A percentile compares a stretch with the other conserved stretches of the same genome.
Conservation (phyloP, 2,888 invertebrate species). For the Sinopyrophorus schimmeli region DNA sequence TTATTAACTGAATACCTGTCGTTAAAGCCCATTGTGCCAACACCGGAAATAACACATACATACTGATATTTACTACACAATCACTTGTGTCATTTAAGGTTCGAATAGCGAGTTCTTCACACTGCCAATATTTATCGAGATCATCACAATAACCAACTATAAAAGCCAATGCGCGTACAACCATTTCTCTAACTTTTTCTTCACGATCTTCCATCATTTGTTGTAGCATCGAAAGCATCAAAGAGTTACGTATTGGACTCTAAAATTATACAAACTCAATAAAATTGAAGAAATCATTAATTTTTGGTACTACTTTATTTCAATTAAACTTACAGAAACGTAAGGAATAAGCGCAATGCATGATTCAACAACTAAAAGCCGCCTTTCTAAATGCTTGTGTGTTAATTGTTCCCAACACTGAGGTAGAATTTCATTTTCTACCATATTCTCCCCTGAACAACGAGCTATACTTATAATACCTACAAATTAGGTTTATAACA, state of each 20-base stretch:
- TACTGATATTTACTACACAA: slow-evolving; percentile 59
- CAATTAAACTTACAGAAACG: slow-evolving; percentile 59
- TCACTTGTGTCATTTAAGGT: slow-evolving; percentile 62
- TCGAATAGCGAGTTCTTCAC: slow-evolving; percentile 62
- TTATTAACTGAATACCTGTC: slow-evolving; percentile 40
- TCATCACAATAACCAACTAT: slow-evolving; percentile 67
- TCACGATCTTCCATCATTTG: slow-evolving; percentile 73
- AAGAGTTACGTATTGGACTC: slow-evolving; percentile 65
- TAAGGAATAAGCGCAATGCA: slow-evolving; percentile 68
- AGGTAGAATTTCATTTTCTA: slow-evolving; percentile 70
- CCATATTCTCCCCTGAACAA: slow-evolving; percentile 56
- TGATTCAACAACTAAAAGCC: slow-evolving; percentile 69
- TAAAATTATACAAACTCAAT: too few species aligned
- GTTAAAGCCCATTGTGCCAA: slow-evolving; percentile 65
- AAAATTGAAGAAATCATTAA: too few species aligned
- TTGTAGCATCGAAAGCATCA: slow-evolving; percentile 71
- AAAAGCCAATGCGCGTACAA: slow-evolving; percentile 64
- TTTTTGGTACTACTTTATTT: too few species aligned
- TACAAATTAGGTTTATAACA: slow-evolving; percentile 33
- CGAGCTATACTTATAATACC: slow-evolving; percentile 57
- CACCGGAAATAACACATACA: slow-evolving; percentile 63
- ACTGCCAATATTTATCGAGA: slow-evolving; percentile 65
- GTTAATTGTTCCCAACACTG: slow-evolving; percentile 75
- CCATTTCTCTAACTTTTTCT: slow-evolving; percentile 63
- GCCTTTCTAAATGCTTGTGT: slow-evolving; percentile 67